A percentile compares a stretch with the other conserved stretches of the same genome.
These are phyloP conservation scores for Lanius ludovicianus DNA, from an alignment of 2,113 vertebrate species.

Conservation along the genomic window DNA sequence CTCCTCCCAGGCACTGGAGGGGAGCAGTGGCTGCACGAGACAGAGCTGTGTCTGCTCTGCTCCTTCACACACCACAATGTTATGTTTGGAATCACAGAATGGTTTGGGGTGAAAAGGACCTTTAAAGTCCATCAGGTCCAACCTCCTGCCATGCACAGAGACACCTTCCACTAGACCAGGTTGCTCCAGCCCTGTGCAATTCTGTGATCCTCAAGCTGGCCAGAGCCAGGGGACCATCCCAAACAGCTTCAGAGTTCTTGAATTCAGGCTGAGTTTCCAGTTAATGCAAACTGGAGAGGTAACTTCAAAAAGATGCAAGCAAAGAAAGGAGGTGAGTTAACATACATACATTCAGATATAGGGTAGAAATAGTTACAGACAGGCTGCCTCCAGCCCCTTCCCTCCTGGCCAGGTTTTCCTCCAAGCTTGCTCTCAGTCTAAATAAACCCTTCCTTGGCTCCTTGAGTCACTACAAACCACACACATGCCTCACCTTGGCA, in stretches of 20 bases:
- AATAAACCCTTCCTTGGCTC: not conserved
- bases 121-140: not conserved
- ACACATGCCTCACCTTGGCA: not conserved
- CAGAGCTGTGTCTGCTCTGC: not conserved
- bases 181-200: not conserved
- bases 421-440: not conserved
- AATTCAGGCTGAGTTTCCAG: not conserved
- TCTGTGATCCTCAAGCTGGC: not conserved
- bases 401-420: not conserved
- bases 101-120: not conserved
- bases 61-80: not conserved
- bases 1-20: not conserved
- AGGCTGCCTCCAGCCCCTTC: not conserved
- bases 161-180: not conserved
- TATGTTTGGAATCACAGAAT: not conserved
- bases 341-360: not conserved
- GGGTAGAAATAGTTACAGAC: not conserved
- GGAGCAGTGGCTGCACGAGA: not conserved
- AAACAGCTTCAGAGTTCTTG: not conserved
- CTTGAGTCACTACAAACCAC: not conserved
- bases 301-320: not conserved
- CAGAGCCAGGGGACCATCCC: not conserved
- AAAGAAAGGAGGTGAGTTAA: not conserved
- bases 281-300: not conserved
- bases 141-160: not conserved